Base-by-base conservation (phyloP, 2,113 vertebrate species). In the Symphodus melops region DNA sequence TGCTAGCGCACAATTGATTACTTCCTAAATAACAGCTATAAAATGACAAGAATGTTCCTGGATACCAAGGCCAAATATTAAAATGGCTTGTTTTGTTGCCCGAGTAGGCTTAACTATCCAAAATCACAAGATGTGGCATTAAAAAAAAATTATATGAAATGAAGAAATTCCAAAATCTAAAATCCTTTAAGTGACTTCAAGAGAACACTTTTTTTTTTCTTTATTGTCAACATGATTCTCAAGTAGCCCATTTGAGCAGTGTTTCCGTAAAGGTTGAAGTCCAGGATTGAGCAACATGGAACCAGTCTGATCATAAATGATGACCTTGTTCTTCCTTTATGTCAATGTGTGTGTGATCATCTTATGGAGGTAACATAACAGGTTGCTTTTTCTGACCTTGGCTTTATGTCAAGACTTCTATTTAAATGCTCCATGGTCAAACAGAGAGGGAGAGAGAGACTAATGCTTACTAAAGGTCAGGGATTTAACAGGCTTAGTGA, bases 401-500 rank as follows among this genome's bases (percentile, higher is more conserved):
- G 41, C 25, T 52, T 14, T 2, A 13, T 37, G 20, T 33, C 8
- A 49, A 28, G 23, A 36, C 39, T 58, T 10, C 13, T 1, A 42
- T 16, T 9, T 48, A 51, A 16, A 51, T 51, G 19, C 54, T 33
- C n/a, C 60, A 28, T 8, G 36, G 56, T 81, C 57, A 72, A 48
- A 39, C n/a, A 39, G 10, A 49, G 36, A 21, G n/a, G n/a, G 13
- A 9, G 48, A 23, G 20, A 10, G 16, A 28, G 48, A 51, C 11
- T 57, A 49, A 81, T 42, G 36, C 17, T 68, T 63, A 44, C 16
- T 33, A 67, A 79, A 88, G 75, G 75, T 83, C 71, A 51, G 36
- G 80, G 89, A 87, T 89, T 91, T 86, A 74, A 28, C 28, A 62
- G 63, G 86, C 59, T 90, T 91, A 86, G 8, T 62, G 59, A 52